Evolutionary conservation across 2,888 invertebrate genomes (phyloP).

Genomic region (Incurvaria masculella): DNA sequence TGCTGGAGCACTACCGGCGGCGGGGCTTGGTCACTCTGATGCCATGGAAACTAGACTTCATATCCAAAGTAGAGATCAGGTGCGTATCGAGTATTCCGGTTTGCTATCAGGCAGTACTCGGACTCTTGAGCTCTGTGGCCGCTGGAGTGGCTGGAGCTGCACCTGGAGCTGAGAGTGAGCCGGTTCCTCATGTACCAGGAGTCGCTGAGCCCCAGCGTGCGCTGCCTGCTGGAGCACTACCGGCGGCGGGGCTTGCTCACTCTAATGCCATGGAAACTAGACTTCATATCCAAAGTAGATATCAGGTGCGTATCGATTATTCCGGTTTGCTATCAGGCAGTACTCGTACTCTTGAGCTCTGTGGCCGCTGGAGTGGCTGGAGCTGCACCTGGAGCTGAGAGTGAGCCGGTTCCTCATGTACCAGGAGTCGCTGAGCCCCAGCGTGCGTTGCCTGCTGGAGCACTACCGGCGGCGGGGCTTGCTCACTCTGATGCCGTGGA

Average conservation of each 20-base stretch:
- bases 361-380: conserved; percentile 86
- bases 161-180: conserved; percentile 76
- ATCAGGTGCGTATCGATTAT: conserved; percentile 60
- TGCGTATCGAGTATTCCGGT: conserved; percentile 20
- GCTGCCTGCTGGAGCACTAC: conserved; percentile 65
- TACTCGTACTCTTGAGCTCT: conserved; percentile 81
- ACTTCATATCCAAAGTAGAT: conserved; percentile 84
- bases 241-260: conserved; percentile 63
- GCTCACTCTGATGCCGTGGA: conserved; percentile 76
- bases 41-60: conserved; percentile 83
- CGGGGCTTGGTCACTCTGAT: conserved; percentile 68
- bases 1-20: conserved; percentile 61
- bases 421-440: conserved; percentile 80
- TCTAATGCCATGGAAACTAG: conserved; percentile 79
- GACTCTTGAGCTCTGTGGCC: conserved; percentile 82
- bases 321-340: too few species aligned
- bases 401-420: conserved; percentile 88
- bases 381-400: conserved; percentile 79
- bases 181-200: conserved; percentile 92
- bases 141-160: conserved; percentile 86
- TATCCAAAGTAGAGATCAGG: conserved; percentile 82
- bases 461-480: conserved; percentile 63
- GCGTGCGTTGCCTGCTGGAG: conserved; percentile 66
- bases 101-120: too few species aligned
- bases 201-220: conserved; percentile 75